A percentile compares a stretch with the other conserved stretches of the same genome.
Evolutionary conservation across 2,888 invertebrate species (phyloP).

Genomic region (Cheilosia grossa): DNA sequence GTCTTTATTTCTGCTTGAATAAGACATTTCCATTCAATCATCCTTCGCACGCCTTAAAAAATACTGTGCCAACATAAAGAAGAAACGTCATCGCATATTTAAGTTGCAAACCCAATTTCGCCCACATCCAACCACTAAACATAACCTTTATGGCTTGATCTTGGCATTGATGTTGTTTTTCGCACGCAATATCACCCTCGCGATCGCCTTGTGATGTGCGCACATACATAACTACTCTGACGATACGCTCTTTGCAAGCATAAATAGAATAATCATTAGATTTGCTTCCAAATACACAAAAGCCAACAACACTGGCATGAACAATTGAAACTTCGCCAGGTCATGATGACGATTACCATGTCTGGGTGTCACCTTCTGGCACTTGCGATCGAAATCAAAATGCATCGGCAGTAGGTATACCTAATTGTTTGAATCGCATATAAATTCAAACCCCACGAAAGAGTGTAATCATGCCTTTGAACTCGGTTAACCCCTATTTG

Average conservation of each 20-base stretch:
- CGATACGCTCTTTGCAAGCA: slow-evolving; percentile 48
- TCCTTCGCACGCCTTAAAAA: background rate
- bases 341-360: slow-evolving; percentile 50
- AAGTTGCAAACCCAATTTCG: slow-evolving; percentile 22
- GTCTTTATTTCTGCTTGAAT: too few relatives aligned
- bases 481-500: slow-evolving; percentile 48
- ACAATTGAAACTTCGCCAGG: slow-evolving; percentile 60
- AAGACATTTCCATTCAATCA: background rate
- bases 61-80: slow-evolving; percentile 9
- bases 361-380: slow-evolving; percentile 62
- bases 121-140: slow-evolving; percentile 33
- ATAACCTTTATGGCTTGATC: slow-evolving; percentile 40
- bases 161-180: slow-evolving; percentile 63
- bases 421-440: background rate
- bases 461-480: slow-evolving; percentile 60
- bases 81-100: slow-evolving; percentile 4
- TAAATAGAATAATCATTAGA: slow-evolving; percentile 53
- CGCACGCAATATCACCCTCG: slow-evolving; percentile 18
- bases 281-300: background rate
- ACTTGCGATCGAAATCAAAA: slow-evolving; percentile 45
- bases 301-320: slow-evolving; percentile 22
- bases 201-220: background rate
- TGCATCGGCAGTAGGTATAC: slow-evolving; percentile 19
- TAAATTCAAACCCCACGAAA: slow-evolving; percentile 37
- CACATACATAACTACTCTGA: slow-evolving; percentile 5